Percentiles rank a stretch among this genome's conserved stretches.
These are phyloP conservation scores for Ommatoiulus sabulosus DNA, from an alignment of 2,888 invertebrate genomes.

Conservation along the genomic window DNA sequence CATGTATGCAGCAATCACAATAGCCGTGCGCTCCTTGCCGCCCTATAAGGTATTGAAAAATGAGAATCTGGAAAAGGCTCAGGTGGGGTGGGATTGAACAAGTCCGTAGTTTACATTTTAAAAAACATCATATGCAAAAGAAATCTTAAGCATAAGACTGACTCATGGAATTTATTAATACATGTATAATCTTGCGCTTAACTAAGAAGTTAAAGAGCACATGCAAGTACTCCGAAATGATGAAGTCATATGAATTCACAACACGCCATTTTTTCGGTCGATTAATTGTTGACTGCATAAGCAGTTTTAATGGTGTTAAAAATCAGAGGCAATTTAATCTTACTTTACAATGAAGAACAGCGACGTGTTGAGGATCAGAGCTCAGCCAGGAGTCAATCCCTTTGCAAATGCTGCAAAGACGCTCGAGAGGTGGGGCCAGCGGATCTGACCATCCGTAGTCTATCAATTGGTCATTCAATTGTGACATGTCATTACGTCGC, in stretches of 20 bases:
- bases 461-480: slow-evolving; percentile 75
- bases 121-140: neutral
- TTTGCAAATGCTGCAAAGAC: slow-evolving; percentile 91
- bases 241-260: neutral
- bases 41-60: slow-evolving; percentile 73
- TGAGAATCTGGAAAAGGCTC: neutral
- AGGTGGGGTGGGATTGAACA: neutral
- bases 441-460: slow-evolving; percentile 88
- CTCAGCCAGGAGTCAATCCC: slow-evolving; percentile 93
- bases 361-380: slow-evolving; percentile 84
- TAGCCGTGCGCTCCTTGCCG: slow-evolving; percentile 85
- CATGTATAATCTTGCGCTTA: slow-evolving; percentile 20
- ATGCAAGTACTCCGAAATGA: neutral
- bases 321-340: slow-evolving; percentile 3
- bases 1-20: slow-evolving; percentile 91
- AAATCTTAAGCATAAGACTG: neutral
- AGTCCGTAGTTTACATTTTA: neutral
- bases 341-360: slow-evolving; percentile 85
- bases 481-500: slow-evolving; percentile 74
- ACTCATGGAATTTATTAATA: neutral
- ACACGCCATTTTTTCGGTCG: neutral
- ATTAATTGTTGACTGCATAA: neutral
- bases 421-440: slow-evolving; percentile 88
- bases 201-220: neutral
- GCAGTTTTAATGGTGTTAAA: neutral